Conservation (phyloP, 2,113 vertebrate species). For the Colius striatus region DNA sequence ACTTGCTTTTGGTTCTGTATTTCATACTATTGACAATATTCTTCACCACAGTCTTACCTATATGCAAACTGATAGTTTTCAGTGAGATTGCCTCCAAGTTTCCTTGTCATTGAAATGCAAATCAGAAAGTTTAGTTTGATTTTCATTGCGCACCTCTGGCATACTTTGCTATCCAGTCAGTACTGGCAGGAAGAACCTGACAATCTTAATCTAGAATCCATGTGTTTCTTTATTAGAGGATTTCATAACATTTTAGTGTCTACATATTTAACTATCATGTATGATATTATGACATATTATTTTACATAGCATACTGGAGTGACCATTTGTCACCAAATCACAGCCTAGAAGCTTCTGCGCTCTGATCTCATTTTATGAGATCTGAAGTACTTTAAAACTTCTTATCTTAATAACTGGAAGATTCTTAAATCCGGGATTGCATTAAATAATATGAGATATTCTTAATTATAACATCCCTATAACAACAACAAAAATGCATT, state of each 20-base stretch:
- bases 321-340: background rate
- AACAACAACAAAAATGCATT: background rate
- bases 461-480: background rate
- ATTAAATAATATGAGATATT: background rate
- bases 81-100: background rate
- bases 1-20: background rate
- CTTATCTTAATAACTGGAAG: background rate
- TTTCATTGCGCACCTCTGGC: background rate
- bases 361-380: background rate
- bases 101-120: background rate
- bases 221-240: background rate
- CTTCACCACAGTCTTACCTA: background rate
- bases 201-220: background rate
- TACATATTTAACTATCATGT: background rate
- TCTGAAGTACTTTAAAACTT: background rate
- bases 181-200: background rate
- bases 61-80: background rate
- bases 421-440: background rate
- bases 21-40: background rate
- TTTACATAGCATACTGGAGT: rapidly evolving
- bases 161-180: background rate
- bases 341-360: background rate
- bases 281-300: background rate
- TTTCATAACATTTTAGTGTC: background rate
- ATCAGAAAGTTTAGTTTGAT: background rate